Percentiles rank a stretch among this genome's conserved stretches.
Conservation (phyloP, 2,113 vertebrate genomes). For the Picathartes gymnocephalus region DNA sequence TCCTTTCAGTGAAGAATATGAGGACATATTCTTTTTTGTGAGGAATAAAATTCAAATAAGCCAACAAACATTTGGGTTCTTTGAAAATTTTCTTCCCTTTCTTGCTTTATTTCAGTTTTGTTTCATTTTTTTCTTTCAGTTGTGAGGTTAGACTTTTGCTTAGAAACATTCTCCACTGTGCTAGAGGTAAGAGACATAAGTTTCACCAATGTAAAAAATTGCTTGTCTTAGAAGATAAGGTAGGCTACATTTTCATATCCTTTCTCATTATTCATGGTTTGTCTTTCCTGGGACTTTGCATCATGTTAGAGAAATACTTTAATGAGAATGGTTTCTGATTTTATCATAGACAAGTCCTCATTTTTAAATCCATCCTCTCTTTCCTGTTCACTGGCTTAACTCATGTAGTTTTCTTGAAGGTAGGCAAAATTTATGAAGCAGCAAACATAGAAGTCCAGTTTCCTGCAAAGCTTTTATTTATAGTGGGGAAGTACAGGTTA, state of each 20-base stretch:
- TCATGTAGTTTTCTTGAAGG: neutral
- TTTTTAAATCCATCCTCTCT: neutral
- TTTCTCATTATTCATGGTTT: neutral
- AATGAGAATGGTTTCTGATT: neutral
- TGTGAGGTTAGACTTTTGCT: neutral
- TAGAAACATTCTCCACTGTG: neutral
- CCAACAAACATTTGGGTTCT: fast-evolving
- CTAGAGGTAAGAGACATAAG: neutral
- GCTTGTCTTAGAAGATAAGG: neutral
- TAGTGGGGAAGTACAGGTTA: neutral
- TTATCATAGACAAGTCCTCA: neutral
- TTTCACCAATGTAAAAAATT: neutral
- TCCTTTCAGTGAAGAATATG: neutral
- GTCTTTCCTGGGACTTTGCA: neutral
- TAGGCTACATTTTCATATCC: neutral
- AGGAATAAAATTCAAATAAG: neutral
- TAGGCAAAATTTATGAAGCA: neutral
- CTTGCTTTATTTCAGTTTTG: neutral
- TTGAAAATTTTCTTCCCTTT: neutral
- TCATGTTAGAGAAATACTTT: neutral
- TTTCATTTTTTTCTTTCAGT: neutral
- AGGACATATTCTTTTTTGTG: neutral
- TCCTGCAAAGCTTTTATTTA: neutral
- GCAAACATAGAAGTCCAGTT: neutral
- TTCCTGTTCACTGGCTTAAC: neutral